Evolutionary conservation across 2,888 invertebrate genomes (phyloP), one percentile per base, ranked within the genome.

Genomic region (Belgica antarctica): DNA sequence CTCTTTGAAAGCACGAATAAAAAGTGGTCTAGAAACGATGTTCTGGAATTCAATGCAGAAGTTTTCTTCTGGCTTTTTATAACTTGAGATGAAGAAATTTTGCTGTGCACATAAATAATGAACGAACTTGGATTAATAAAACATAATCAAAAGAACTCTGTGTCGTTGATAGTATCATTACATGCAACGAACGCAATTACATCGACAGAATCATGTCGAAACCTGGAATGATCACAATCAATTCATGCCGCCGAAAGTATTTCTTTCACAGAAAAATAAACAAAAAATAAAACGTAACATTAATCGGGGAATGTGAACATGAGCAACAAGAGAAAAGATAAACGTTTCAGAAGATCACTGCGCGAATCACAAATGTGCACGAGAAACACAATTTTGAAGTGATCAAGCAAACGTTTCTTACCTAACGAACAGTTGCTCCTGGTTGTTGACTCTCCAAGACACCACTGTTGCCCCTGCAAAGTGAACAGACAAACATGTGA

Each of bases 341-440:
- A 52, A 52, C 22, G 22, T 10, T 52, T 22, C 52, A 22, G 2
- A 22, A 19, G 52, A 52, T 52, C 52, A 52, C 22, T 22, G 52
- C 19, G 22, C 17, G 52, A 17, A 52, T 41, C 41, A 41, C 41
- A 41, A 41, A 52, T 22, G 52, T 31, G 34, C 5, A 31, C 7
- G 34, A 31, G 52, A 41, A 41, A 41, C 41, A 41, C 10, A n/a
- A 41, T n/a, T 12, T 41, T 41, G 41, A n/a, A 41, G 22, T 24
- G n/a, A 59, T 25, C n/a, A 59, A 59, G 25, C 5, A 59, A 59
- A 27, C 25, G 36, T 28, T 7, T 79, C 85, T 85, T 85, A 94
- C 94, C 95, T 96, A 76, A 96, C 94, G 84, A 96, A 96, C 78
- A 96, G 86, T 79, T 95, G 94, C 81, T 96, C 96, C 81, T 95